phyloP scores from a whole-genome alignment of 2,113 vertebrate genomes.

The Anarhynchus alexandrinus region DNA sequence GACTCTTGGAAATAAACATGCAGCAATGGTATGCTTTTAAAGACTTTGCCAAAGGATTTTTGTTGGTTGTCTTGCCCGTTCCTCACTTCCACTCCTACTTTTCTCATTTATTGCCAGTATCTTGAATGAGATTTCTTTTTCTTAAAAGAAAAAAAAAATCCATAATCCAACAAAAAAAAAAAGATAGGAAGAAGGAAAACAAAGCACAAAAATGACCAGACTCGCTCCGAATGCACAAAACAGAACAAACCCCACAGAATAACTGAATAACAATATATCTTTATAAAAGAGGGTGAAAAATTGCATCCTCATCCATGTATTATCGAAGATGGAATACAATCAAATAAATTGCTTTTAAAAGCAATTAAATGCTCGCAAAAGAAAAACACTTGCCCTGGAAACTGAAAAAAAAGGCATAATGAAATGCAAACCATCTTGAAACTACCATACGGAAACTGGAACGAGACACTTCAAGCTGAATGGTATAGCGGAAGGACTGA shows the following conservation, averaged over 20 bases:
- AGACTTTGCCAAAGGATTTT: not conserved
- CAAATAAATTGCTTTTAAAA: conserved; percentile 6
- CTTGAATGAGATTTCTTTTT: conserved; percentile 8
- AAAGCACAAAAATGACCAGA: not conserved
- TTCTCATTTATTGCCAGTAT: conserved; percentile 20
- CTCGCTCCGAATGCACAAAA: not conserved
- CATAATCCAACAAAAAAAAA: not conserved
- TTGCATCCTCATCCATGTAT: not conserved
- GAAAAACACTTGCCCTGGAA: not conserved
- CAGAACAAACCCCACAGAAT: not conserved
- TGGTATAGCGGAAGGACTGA: not conserved
- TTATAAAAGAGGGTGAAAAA: conserved; percentile 46
- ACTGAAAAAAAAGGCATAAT: not conserved
- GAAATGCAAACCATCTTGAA: not conserved
- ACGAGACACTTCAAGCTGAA: not conserved
- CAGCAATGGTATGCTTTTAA: not conserved
- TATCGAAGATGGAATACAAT: not conserved
- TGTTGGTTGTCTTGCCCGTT: not conserved
- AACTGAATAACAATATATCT: conserved; percentile 17
- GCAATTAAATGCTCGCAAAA: conserved; percentile 19
- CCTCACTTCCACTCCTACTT: conserved; percentile 18
- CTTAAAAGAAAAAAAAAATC: not conserved
- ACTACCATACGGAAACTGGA: not conserved
- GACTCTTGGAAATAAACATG: not conserved
- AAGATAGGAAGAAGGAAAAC: not conserved